A percentile compares a stretch with the other conserved stretches of the same genome.
phyloP scores from a whole-genome alignment of 2,888 invertebrate genomes.

The Thereva unica region DNA sequence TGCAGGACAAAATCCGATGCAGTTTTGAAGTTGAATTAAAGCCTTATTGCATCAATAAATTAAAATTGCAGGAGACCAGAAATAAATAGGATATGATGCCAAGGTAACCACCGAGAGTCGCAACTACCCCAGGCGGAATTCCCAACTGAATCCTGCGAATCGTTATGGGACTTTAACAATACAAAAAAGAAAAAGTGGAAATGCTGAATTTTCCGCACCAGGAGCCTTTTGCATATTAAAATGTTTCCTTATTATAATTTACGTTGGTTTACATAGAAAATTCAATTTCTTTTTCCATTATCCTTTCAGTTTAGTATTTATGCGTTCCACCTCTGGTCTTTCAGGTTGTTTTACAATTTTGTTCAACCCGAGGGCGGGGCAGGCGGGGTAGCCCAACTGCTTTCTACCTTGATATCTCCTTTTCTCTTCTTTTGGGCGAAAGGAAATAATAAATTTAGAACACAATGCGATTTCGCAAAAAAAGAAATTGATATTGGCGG shows the following conservation, averaged over 20 bases:
- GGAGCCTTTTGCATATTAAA: slow-evolving; percentile 28
- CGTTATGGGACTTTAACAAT: background rate
- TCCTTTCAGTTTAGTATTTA: slow-evolving; percentile 32
- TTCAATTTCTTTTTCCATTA: slow-evolving; percentile 35
- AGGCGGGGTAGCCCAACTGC: too few relatives aligned
- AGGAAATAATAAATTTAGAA: slow-evolving; percentile 23
- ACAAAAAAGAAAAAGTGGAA: background rate
- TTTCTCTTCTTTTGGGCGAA: slow-evolving; percentile 18
- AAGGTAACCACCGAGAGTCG: too few relatives aligned
- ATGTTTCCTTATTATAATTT: slow-evolving; percentile 35
- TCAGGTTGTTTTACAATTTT: slow-evolving; percentile 15
- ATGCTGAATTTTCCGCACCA: slow-evolving; percentile 33
- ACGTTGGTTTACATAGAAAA: slow-evolving; percentile 28
- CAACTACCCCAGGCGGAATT: too few relatives aligned
- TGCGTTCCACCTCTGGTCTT: slow-evolving; percentile 24
- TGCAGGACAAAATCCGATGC: too few relatives aligned
- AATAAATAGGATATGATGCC: too few relatives aligned
- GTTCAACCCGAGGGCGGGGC: background rate
- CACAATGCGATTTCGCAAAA: background rate
- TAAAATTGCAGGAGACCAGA: too few relatives aligned
- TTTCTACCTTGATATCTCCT: too few relatives aligned
- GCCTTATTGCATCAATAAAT: too few relatives aligned
- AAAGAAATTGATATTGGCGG: slow-evolving; percentile 10
- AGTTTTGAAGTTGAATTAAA: too few relatives aligned
- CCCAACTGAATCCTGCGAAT: background rate